Evolutionary conservation across 2,113 vertebrate species (phyloP), one percentile per base, ranked within the genome.

Genomic region (Lamprotornis superbus): DNA sequence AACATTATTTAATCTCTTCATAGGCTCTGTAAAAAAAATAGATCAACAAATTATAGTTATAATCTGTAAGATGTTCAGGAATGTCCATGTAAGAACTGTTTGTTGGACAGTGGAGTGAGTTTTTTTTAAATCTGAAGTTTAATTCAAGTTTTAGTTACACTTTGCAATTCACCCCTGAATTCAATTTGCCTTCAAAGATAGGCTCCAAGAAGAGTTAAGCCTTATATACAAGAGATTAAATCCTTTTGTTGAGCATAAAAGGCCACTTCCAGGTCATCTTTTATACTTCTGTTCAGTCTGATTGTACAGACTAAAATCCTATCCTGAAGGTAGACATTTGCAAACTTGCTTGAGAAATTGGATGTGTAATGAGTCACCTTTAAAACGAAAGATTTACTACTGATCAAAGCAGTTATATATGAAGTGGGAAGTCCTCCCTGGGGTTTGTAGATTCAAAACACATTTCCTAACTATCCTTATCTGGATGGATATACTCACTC

Each of bases 371-470:
- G 68, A 65, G 33, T 59, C 4, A 11, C 25, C 35, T 94, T 70
- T 83, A 91, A 91, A 92, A 84, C 0, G 2, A 67, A 89, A 70
- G 31, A 61, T 77, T 74, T 84, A 63, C 55, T 78, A 35, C 24
- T 75, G 57, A 74, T 82, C 47, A 84, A 73, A 90, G 64, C 19
- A 33, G 35, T 83, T 80, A 74, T 46, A 65, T 61, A 92, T 87
- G 64, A 81, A 87, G 64, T 81, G 56, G 33, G 30, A 91, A 92
- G 21, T 42, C 33, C 18, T 92, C 60, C 75, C 44, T 42, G 52
- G 30, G 14, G 37, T 81, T 50, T 81, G 50, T 42, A 80, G 68
- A 94, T 93, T 95, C 42, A 91, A 96, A 89, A 52, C 77, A 83
- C 33, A 47, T 91, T 93, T 89, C 39, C 60, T 74, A 81, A 18